Evolutionary conservation across 2,888 invertebrate species (phyloP), one percentile per base, ranked within the genome.

Genomic region (Philopedon plagiatum): DNA sequence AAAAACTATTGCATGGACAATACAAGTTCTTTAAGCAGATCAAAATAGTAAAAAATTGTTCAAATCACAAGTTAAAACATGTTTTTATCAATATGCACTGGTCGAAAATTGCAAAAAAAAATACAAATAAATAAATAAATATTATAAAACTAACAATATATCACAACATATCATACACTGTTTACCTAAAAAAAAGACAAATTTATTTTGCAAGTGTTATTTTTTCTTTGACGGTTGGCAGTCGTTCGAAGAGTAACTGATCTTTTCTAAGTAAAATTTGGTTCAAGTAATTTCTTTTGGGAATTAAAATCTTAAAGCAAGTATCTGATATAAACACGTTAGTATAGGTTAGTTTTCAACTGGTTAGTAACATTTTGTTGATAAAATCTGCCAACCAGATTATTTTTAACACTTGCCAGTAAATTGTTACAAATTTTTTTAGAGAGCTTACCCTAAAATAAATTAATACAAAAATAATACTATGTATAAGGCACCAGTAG

Each of bases 101-200:
- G 19, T 32, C 18, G 19, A n/a, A 3, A 5, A 7, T 51, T 32
- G 5, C n/a, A 58, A 19, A 51, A 46, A 23, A 49, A 62, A 65
- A 29, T 41, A 44, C 26, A 65, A 65, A 65, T 65, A 65, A 65
- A 56, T 65, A 65, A 54, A 56, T 61, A 61, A 61, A 61, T 61
- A 61, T 21, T 37, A 63, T 11, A 66, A 51, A 32, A 65, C 58
- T 66, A 66, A 66, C 9, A 58, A 58, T 66, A 66, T 66, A 66
- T 66, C 66, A 66, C 66, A 66, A 65, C 56, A 29, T 66, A 66
- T 66, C 46, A 66, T 66, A 66, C 66, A 66, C 4, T 23, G 19
- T 23, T 64, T 13, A 11, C 18, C 61, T 44, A 51, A 21, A 51
- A 37, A 26, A 34, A 7, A 51, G 13, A 37, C 15, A 54, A 18